Percentiles rank a stretch among this genome's conserved stretches.
Conservation (phyloP, 2,113 vertebrate species). For the Platanista minor region DNA sequence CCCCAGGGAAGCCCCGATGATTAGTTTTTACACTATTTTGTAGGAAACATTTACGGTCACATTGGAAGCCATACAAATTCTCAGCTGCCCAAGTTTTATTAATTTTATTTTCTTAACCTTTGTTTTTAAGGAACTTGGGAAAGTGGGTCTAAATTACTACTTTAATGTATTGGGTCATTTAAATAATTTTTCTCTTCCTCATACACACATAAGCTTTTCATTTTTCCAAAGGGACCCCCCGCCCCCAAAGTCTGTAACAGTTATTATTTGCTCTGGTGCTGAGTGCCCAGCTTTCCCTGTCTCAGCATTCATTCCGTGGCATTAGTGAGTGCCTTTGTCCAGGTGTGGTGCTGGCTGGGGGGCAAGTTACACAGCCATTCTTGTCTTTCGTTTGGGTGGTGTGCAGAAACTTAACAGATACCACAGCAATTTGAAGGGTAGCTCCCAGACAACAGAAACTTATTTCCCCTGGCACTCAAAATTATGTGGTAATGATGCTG, state of each 20-base stretch:
- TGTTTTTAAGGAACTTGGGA: constrained; percentile 38
- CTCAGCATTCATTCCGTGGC: neutral
- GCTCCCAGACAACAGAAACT: neutral
- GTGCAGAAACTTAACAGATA: neutral
- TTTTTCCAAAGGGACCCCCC: neutral
- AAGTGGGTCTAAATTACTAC: constrained; percentile 9
- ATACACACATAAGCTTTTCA: neutral
- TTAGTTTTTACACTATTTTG: neutral
- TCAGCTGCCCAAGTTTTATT: neutral
- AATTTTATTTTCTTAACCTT: constrained; percentile 31
- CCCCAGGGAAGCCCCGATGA: no score
- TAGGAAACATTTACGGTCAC: neutral
- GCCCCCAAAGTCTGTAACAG: neutral
- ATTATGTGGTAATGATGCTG: neutral
- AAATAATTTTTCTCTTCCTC: neutral
- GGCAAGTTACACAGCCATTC: neutral
- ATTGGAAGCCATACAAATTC: neutral
- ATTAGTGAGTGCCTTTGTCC: neutral
- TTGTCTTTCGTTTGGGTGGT: neutral
- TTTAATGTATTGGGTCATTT: neutral
- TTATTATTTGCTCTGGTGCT: neutral
- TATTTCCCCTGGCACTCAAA: neutral
- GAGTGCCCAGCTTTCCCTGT: neutral
- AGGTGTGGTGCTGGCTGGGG: neutral
- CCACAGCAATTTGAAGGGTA: neutral